Evolutionary conservation across 30 jellyfish, hydroid and myxozoan genomes (phyloP).

Genomic region (Aurelia sp.): DNA sequence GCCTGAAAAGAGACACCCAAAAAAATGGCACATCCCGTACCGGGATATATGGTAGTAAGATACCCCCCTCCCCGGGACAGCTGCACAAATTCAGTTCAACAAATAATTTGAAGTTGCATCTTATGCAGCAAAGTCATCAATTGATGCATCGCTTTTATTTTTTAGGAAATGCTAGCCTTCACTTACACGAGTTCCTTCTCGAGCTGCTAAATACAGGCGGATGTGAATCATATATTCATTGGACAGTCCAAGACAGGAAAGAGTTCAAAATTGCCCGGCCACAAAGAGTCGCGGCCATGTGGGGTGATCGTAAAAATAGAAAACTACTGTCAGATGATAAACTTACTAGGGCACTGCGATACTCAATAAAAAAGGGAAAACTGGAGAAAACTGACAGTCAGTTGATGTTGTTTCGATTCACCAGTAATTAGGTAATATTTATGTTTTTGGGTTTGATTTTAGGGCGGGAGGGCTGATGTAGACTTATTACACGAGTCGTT

Average conservation of each 20-base stretch:
- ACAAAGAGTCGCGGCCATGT: conserved; percentile 66
- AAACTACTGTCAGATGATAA: conserved; percentile 55
- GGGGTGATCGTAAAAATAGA: conserved; percentile 73
- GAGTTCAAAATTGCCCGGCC: conserved; percentile 66
- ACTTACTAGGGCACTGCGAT: conserved; percentile 45
- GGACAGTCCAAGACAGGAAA: conserved; percentile 61
- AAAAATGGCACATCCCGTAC: too few species aligned
- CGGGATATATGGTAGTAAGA: too few species aligned
- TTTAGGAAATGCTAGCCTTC: conserved; percentile 23
- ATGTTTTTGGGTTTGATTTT: too few species aligned
- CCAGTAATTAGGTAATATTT: background rate
- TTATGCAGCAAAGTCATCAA: too few species aligned
- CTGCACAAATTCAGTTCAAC: too few species aligned
- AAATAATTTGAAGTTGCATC: too few species aligned
- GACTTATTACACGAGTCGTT: too few species aligned
- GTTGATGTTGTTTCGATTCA: conserved; percentile 40
- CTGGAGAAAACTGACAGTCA: conserved; percentile 57
- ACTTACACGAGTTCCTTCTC: conserved; percentile 49
- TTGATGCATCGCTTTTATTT: background rate
- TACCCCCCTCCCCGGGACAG: too few species aligned
- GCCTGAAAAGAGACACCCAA: too few species aligned
- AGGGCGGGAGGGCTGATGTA: too few species aligned
- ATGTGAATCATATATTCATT: conserved; percentile 57
- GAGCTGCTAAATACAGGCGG: conserved; percentile 61
- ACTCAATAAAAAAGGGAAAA: conserved; percentile 44